Percentiles rank a stretch among this genome's conserved stretches.
Evolutionary conservation across 1,140 invertebrate genomes (phyloP).

Genomic region (Sinonovacula constricta): DNA sequence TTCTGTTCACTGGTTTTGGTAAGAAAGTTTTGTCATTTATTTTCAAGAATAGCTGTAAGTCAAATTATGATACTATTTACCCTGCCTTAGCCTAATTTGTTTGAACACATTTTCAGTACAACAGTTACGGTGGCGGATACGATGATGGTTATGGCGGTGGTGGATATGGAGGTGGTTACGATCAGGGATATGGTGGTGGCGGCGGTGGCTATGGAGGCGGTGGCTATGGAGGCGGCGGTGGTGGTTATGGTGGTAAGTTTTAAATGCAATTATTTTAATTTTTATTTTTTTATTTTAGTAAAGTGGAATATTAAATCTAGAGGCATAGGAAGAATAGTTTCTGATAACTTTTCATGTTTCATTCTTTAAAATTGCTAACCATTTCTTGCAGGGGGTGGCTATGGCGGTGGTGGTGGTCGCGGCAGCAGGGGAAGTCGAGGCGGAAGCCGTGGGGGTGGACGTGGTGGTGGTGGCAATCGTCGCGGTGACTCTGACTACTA

Average conservation of each 20-base stretch:
- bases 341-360: neutral
- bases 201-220: conserved; percentile 1
- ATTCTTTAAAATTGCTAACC: neutral
- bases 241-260: neutral
- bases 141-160: conserved; percentile 24
- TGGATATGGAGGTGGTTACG: conserved; percentile 14
- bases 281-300: neutral
- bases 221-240: neutral
- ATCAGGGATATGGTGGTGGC: conserved; percentile 17
- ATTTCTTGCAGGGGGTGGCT: neutral
- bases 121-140: conserved; percentile 20
- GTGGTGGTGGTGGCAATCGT: conserved; percentile 50
- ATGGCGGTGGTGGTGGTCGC: conserved; percentile 19
- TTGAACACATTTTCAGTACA: conserved; percentile 39
- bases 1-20: too few species aligned
- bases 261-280: neutral
- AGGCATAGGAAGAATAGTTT: neutral
- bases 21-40: too few species aligned
- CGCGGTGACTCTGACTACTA: conserved; percentile 36
- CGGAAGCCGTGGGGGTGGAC: conserved; percentile 52
- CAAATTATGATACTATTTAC: too few species aligned
- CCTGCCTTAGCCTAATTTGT: too few species aligned
- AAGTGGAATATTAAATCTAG: neutral
- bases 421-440: conserved; percentile 34
- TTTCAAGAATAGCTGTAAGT: too few species aligned